Conservation (phyloP, 2,888 invertebrate species). For the Selenia dentaria region DNA sequence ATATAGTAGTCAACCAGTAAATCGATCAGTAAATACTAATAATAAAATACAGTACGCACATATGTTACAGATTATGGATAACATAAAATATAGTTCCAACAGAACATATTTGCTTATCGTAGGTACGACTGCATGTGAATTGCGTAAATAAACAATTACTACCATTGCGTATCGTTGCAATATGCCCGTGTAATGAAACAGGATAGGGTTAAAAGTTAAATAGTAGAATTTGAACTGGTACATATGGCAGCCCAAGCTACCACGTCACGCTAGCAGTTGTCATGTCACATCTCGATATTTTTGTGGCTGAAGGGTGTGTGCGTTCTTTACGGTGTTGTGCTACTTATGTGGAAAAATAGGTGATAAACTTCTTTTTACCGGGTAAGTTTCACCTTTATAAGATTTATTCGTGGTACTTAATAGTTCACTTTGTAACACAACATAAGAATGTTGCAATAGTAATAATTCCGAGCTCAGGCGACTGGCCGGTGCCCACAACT, state of each 20-base stretch:
- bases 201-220: too few species aligned
- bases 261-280: slow-evolving; percentile 84
- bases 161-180: too few species aligned
- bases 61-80: too few species aligned
- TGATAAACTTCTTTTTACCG: slow-evolving; percentile 79
- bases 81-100: too few species aligned
- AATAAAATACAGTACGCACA: too few species aligned
- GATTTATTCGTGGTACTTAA: background rate
- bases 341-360: slow-evolving; percentile 84
- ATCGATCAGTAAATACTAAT: too few species aligned
- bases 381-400: slow-evolving; percentile 53
- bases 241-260: slow-evolving; percentile 68
- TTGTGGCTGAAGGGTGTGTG: slow-evolving; percentile 84
- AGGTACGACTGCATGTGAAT: too few species aligned
- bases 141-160: too few species aligned
- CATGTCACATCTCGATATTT: slow-evolving; percentile 84
- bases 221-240: slow-evolving; percentile 4
- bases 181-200: too few species aligned
- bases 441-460: slow-evolving; percentile 35
- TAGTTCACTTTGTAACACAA: slow-evolving; percentile 15
- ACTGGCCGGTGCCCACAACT: slow-evolving; percentile 69
- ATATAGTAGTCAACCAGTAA: too few species aligned
- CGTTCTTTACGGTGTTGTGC: slow-evolving; percentile 84
- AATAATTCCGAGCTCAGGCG: slow-evolving; percentile 51
- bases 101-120: too few species aligned